Evolutionary conservation across 2,888 invertebrate genomes (phyloP).

Genomic region (Acleris emargana): DNA sequence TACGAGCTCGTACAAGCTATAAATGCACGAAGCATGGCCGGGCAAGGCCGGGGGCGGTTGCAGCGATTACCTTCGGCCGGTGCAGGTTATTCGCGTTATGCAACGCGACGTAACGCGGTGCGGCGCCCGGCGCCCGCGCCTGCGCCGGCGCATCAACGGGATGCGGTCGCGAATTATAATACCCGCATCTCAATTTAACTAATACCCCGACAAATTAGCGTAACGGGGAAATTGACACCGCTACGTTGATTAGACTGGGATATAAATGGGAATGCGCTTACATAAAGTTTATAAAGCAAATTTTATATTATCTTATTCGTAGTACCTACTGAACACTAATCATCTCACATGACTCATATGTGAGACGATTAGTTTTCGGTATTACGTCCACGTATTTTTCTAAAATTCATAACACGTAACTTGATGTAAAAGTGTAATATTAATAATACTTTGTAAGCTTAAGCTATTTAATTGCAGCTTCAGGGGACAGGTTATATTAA

Average conservation of each 20-base stretch:
- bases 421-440: too few relatives aligned
- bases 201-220: constrained; percentile 1
- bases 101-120: constrained; percentile 50
- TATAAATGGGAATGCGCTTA: too few relatives aligned
- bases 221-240: constrained; percentile 5
- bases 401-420: too few relatives aligned
- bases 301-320: too few relatives aligned
- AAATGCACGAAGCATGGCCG: constrained; percentile 21
- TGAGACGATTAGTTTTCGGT: too few relatives aligned
- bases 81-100: constrained; percentile 72
- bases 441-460: too few relatives aligned
- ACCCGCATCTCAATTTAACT: constrained; percentile 35
- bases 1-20: neutral
- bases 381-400: too few relatives aligned
- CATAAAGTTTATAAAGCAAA: too few relatives aligned
- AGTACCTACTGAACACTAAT: too few relatives aligned
- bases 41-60: constrained; percentile 42
- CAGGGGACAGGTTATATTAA: too few relatives aligned
- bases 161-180: constrained; percentile 47
- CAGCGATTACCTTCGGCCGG: constrained; percentile 40
- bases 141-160: constrained; percentile 51
- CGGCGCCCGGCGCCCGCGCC: constrained; percentile 37
- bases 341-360: too few relatives aligned
- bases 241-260: neutral
- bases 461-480: too few relatives aligned